Percentiles rank a stretch among this genome's conserved stretches.
Evolutionary conservation across 2,888 invertebrate genomes (phyloP).

Genomic region (Theristus sp.): DNA sequence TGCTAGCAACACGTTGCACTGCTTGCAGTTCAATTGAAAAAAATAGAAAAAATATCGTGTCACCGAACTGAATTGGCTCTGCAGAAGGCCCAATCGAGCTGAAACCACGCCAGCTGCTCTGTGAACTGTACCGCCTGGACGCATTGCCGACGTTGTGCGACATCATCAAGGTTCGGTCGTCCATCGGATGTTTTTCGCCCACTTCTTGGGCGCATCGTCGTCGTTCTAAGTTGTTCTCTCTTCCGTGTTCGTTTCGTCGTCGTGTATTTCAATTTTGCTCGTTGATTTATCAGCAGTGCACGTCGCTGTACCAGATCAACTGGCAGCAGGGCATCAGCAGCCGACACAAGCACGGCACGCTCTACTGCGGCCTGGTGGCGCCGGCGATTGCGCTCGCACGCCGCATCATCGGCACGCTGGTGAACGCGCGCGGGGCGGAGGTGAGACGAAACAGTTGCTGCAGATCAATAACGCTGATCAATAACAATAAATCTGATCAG

Average conservation of each 20-base stretch:
- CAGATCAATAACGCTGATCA: too few relatives aligned
- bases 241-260: too few relatives aligned
- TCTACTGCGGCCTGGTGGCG: slow-evolving; percentile 52
- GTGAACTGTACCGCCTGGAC: not conserved
- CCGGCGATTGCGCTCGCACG: slow-evolving; percentile 61
- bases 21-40: too few relatives aligned
- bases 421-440: not conserved
- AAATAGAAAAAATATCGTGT: too few relatives aligned
- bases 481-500: too few relatives aligned
- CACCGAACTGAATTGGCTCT: too few relatives aligned
- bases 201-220: not conserved
- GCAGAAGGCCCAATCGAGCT: not conserved
- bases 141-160: not conserved
- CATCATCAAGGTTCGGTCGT: not conserved
- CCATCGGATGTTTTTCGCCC: too few relatives aligned
- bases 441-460: too few relatives aligned
- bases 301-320: slow-evolving; percentile 55
- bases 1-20: too few relatives aligned
- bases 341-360: slow-evolving; percentile 52
- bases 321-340: slow-evolving; percentile 56
- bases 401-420: slow-evolving; percentile 30
- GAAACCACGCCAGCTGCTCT: not conserved
- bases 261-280: too few relatives aligned
- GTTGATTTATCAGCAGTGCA: not conserved
- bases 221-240: not conserved